Evolutionary conservation across 2,113 vertebrate genomes (phyloP).

Genomic region (Cinclus mexicanus): DNA sequence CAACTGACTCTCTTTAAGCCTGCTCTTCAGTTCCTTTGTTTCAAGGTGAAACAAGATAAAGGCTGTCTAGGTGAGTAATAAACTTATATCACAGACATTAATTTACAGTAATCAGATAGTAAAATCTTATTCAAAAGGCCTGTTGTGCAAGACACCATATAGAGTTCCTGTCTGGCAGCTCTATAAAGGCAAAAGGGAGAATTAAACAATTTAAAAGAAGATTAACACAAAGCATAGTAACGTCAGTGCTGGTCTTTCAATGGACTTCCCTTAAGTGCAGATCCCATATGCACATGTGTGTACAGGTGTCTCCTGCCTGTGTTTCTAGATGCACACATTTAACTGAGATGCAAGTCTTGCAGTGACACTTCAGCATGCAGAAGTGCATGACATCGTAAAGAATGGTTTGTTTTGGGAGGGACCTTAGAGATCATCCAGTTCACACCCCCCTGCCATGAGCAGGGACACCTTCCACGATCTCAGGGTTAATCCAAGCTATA

Average conservation of each 20-base stretch:
- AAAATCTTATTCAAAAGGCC: neutral
- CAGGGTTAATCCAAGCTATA: accelerated
- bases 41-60: neutral
- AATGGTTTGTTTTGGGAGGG: neutral
- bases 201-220: neutral
- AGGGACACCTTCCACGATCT: neutral
- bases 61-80: conserved; percentile 1
- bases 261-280: neutral
- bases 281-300: no score
- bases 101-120: neutral
- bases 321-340: neutral
- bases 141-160: neutral
- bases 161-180: neutral
- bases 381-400: accelerated
- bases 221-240: neutral
- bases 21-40: neutral
- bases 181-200: neutral
- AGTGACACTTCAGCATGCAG: neutral
- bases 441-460: neutral
- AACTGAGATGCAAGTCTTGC: neutral
- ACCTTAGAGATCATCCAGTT: neutral
- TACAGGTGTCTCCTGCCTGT: neutral
- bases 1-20: neutral
- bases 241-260: neutral
- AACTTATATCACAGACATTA: neutral